These are phyloP conservation scores for Neosilurus hyrtlii DNA, from an alignment of 2,797 vertebrate genomes.

Conservation along the genomic window DNA sequence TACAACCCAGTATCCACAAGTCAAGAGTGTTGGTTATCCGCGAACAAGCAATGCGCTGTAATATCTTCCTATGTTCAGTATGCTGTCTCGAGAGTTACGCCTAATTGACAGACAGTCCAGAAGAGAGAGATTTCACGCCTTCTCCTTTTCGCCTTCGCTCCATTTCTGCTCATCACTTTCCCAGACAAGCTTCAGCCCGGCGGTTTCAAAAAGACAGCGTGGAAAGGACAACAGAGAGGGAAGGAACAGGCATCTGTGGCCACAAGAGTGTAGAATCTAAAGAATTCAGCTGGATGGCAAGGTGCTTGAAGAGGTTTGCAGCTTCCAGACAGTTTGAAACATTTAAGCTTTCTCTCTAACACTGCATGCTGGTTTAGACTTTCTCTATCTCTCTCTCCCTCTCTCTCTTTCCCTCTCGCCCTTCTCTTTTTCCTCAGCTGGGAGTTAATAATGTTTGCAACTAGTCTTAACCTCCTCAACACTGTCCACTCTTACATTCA, in stretches of 20 bases:
- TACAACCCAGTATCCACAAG: not conserved
- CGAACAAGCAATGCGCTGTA: not conserved
- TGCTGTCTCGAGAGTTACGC: slow-evolving; percentile 46
- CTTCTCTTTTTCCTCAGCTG: slow-evolving; percentile 17
- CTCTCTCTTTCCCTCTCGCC: slow-evolving; percentile 19
- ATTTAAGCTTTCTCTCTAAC: slow-evolving; percentile 35
- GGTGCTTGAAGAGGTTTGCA: slow-evolving; percentile 28
- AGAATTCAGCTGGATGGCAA: slow-evolving; percentile 35
- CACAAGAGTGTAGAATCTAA: slow-evolving; percentile 21
- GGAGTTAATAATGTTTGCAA: slow-evolving; percentile 24
- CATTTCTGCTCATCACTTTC: slow-evolving; percentile 57
- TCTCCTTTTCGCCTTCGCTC: slow-evolving; percentile 20
- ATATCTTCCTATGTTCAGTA: slow-evolving; percentile 46
- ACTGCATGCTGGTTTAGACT: slow-evolving; percentile 27
- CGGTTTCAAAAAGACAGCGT: slow-evolving; percentile 32
- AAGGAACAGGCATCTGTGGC: slow-evolving; percentile 34
- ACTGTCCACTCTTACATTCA: slow-evolving; percentile 6
- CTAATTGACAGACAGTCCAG: slow-evolving; percentile 69
- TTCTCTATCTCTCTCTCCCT: slow-evolving; percentile 19
- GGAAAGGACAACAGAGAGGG: slow-evolving; percentile 25
- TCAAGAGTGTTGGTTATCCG: not conserved
- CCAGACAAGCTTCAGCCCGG: slow-evolving; percentile 34
- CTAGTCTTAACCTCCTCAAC: slow-evolving; percentile 11
- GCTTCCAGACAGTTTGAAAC: slow-evolving; percentile 41
- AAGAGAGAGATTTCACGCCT: slow-evolving; percentile 55